Base-by-base conservation (phyloP, 2,113 vertebrate species). In the Oryzias celebensis region DNA sequence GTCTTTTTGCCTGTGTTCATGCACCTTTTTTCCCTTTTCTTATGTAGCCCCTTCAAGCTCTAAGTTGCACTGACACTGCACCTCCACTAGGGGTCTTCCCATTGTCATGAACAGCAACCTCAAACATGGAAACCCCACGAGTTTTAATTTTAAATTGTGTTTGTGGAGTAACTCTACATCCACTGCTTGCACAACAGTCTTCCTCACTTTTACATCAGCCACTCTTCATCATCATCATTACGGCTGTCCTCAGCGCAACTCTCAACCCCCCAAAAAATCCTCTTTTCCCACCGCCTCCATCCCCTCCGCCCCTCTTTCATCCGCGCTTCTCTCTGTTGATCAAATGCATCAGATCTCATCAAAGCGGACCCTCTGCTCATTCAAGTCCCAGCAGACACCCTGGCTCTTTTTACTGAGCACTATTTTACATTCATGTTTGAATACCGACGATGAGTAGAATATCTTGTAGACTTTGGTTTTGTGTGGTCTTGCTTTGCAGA, bases 331-430 rank as follows among this genome's bases (percentile, higher is more conserved):
- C 80, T 85, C 84, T 88, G 84, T 87, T 89, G 84, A 89, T 89
- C 88, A 90, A 89, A 87, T 87, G 86, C 86, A 85, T 86, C 83
- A 87, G 87, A 85, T 83, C 87, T 90, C 88, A 90, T 90, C 85
- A 90, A 90, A 90, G 85, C 85, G 14, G 83, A 82, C 85, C 88
- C 85, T 81, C 81, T 87, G 85, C 87, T 86, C 73, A 87, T 84
- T 87, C 80, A 87, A 85, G 83, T 84, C 85, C 81, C 83, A 75
- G 55, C 83, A 88, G 86, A 89, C 83, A 78, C 48, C 66, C 74
- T 70, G 68, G 80, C 80, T 82, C 36, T 84, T 80, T 88, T 88
- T 81, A 80, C 85, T 86, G 78, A 87, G 85, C 87, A 76, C 81
- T 82, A 73, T 87, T 90, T 85, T 81, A 75, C 79, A 86, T 85